Evolutionary conservation across 1,140 invertebrate species (phyloP), one percentile per base, ranked within the genome.

Genomic region (Diplogasteroides magnus): DNA sequence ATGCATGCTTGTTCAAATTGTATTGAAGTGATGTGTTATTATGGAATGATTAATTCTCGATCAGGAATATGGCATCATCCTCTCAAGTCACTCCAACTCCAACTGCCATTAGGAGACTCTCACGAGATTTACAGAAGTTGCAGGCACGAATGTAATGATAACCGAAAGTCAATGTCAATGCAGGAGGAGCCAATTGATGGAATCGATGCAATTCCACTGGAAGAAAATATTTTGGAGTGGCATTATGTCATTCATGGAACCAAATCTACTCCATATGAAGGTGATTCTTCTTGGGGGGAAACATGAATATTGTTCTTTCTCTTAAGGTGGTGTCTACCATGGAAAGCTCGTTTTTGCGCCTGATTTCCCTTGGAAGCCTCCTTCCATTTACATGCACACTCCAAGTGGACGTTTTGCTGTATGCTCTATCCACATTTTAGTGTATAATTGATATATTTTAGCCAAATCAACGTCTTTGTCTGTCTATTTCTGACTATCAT

Each of bases 331-430:
- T 48, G 91, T 91, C 81, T 98, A 97, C 84, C 93, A 98, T 86
- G 96, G 96, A 29, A 97, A 96, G 84, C 85, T 99, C 67, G 87
- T 95, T 67, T 99, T 99, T 86, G 95, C 96, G 2, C 86, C 89
- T 74, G 94, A 98, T 81, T 99, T 95, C 86, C 96, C 96, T 2
- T 98, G 98, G 82, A 95, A 94, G 84, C 95, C 96, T 48, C 96
- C 96, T 23, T 91, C 92, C 74, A 96, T 98, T 81, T 97, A 93
- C 80, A 98, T 98, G 93, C 89, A 93, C 23, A 98, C 96, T 19
- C 96, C 96, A 15, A 97, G 93, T 85, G 96, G 96, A 68, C 87
- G 89, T 11, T 48, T 48, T 19, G 6, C 19, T 19, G 37, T 48
- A 48, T 48, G 37, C 37, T 48, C 37, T 6, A 48, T 48, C 37